Evolutionary conservation across 2,113 vertebrate species (phyloP).

Genomic region (Zosterops hypoxanthus): DNA sequence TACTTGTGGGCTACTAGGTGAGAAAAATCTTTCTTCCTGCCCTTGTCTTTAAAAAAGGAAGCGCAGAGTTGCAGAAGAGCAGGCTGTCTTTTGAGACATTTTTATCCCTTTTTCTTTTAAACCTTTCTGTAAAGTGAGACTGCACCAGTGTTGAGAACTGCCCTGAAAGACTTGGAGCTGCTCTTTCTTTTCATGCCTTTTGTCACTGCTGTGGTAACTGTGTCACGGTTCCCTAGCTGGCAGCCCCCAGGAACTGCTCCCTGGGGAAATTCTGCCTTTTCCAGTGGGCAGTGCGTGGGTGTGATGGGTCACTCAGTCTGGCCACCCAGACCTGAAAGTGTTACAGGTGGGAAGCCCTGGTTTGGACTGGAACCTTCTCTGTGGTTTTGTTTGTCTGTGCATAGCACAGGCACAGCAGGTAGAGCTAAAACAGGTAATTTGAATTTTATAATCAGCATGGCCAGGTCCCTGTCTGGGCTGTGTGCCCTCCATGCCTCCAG

Average conservation of each 20-base stretch:
- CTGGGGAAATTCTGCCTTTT: not conserved
- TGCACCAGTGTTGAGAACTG: not conserved
- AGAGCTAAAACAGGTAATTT: not conserved
- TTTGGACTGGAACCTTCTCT: not conserved
- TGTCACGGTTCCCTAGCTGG: not conserved
- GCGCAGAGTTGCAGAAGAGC: not conserved
- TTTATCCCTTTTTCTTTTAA: not conserved
- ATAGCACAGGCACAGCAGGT: not conserved
- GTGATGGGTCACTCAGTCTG: not conserved
- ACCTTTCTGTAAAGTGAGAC: not conserved
- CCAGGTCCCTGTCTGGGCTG: not conserved
- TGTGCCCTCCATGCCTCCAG: not conserved
- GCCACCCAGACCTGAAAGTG: not conserved
- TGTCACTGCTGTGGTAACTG: not conserved
- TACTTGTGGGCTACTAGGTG: not conserved
- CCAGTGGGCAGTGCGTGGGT: rapidly evolving
- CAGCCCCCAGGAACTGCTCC: not conserved
- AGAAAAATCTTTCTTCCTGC: not conserved
- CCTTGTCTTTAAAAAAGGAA: not conserved
- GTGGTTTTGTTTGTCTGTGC: not conserved
- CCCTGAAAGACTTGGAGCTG: not conserved
- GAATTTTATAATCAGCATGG: not conserved
- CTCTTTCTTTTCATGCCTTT: not conserved
- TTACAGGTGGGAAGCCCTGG: not conserved
- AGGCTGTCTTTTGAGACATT: not conserved